Percentiles rank a stretch among this genome's conserved stretches.
These are phyloP conservation scores for Australoheros scitulus DNA, from an alignment of 2,113 vertebrate genomes.

Conservation along the genomic window DNA sequence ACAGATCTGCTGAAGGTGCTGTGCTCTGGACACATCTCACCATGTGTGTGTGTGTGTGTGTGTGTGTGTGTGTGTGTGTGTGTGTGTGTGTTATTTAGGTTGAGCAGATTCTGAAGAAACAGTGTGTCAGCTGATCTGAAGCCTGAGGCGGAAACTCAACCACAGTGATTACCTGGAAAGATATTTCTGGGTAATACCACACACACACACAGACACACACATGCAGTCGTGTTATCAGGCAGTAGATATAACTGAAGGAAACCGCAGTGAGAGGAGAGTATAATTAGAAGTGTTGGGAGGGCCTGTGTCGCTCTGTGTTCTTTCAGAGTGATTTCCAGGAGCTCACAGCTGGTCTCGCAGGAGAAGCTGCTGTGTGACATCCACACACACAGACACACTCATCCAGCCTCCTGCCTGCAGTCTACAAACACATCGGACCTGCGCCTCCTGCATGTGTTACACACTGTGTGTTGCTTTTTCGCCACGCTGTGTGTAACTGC, in stretches of 20 bases:
- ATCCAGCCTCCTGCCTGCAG: too few relatives aligned
- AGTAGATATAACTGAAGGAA: conserved; percentile 18
- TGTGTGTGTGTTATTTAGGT: neutral
- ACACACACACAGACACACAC: conserved; percentile 3
- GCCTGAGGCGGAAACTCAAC: conserved; percentile 37
- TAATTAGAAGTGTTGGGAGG: neutral
- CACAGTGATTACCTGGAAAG: conserved; percentile 34
- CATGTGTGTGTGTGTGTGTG: too few relatives aligned
- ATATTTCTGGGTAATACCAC: conserved; percentile 36
- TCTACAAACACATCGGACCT: too few relatives aligned
- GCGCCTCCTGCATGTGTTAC: too few relatives aligned
- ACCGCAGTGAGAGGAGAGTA: neutral
- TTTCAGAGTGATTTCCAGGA: neutral
- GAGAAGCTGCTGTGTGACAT: too few relatives aligned
- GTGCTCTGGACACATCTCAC: too few relatives aligned
- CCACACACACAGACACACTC: too few relatives aligned
- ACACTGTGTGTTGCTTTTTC: too few relatives aligned
- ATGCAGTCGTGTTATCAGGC: neutral
- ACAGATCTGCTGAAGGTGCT: too few relatives aligned
- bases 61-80: neutral
- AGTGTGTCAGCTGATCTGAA: conserved; percentile 9
- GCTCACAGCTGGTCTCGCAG: neutral
- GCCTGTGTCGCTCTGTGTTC: neutral
- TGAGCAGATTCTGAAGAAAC: conserved; percentile 29
- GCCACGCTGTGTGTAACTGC: too few relatives aligned